Percentiles rank a stretch among this genome's conserved stretches.
Evolutionary conservation across 2,888 invertebrate species (phyloP).

Genomic region (Deilephila porcellus): DNA sequence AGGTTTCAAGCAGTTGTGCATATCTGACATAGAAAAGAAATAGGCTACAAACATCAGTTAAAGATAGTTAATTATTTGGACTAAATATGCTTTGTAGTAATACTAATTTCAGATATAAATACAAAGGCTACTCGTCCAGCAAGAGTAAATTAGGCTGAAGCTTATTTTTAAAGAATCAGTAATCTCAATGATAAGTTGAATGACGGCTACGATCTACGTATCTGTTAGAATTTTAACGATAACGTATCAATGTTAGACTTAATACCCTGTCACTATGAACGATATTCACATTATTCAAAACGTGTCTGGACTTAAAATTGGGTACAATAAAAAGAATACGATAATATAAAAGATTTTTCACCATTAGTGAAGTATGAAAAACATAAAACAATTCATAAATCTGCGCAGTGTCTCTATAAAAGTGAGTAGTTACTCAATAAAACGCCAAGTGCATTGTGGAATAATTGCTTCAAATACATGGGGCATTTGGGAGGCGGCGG

Average conservation of each 20-base stretch:
- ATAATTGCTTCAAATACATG: background rate
- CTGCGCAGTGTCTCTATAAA: background rate
- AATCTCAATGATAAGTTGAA: background rate
- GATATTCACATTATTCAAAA: background rate
- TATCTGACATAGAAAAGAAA: too few relatives aligned
- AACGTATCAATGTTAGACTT: background rate
- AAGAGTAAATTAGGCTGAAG: background rate
- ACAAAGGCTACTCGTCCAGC: too few relatives aligned
- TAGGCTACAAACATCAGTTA: too few relatives aligned
- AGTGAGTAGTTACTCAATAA: background rate
- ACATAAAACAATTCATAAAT: background rate
- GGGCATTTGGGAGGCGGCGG: slow-evolving; percentile 2
- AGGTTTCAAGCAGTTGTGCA: too few relatives aligned
- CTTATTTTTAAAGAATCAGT: background rate
- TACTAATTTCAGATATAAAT: too few relatives aligned
- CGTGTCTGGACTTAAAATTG: background rate
- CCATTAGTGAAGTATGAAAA: background rate
- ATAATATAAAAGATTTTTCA: background rate
- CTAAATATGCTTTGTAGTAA: too few relatives aligned
- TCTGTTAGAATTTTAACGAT: background rate
- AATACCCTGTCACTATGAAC: background rate
- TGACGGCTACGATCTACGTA: background rate
- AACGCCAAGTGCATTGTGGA: background rate
- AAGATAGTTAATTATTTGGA: too few relatives aligned
- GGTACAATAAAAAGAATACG: background rate